phyloP scores from a whole-genome alignment of 2,797 vertebrate genomes.

The Anguilla anguilla region DNA sequence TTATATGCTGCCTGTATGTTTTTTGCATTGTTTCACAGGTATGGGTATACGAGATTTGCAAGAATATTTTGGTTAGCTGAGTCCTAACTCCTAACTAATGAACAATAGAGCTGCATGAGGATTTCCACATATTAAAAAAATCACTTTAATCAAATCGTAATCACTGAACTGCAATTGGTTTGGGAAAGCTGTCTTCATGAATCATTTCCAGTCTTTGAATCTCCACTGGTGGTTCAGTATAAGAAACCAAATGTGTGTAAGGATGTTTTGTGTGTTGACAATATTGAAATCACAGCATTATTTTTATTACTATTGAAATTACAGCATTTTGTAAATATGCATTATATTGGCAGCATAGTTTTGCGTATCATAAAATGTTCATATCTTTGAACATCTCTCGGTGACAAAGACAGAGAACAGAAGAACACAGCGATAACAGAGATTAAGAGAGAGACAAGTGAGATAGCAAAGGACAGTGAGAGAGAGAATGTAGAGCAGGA shows the following conservation, averaged over 20 bases:
- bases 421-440: not conserved
- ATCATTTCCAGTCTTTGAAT: not conserved
- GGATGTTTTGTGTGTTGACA: not conserved
- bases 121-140: not conserved
- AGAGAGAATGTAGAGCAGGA: not conserved
- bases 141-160: not conserved
- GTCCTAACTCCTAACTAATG: too few species aligned
- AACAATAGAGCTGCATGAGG: not conserved
- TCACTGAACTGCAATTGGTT: not conserved
- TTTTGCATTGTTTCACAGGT: too few species aligned
- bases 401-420: too few species aligned
- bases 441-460: not conserved
- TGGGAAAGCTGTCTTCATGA: not conserved
- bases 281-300: not conserved
- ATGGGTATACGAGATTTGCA: too few species aligned
- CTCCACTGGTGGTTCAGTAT: not conserved
- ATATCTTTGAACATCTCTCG: too few species aligned
- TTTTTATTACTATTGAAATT: not conserved
- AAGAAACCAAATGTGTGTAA: not conserved
- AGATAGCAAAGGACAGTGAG: not conserved
- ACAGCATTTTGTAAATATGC: not conserved
- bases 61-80: too few species aligned
- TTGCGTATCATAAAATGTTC: too few species aligned
- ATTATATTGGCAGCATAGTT: too few species aligned
- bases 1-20: not conserved